Conservation (phyloP, 2,888 invertebrate species). For the Galeruca laticollis region DNA sequence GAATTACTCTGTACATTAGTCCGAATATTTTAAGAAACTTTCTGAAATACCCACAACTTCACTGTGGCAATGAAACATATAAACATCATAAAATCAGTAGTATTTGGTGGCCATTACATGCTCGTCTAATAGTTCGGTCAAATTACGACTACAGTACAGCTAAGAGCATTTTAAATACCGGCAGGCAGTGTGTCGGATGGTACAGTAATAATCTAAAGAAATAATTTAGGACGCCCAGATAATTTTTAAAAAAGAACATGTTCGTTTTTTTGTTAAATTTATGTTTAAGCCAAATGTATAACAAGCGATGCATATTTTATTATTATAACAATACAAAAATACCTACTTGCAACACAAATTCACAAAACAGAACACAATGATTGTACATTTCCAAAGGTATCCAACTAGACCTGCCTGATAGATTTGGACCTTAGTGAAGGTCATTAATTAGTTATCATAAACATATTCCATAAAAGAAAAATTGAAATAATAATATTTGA, state of each 20-base stretch:
- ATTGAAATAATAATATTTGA: too few species aligned
- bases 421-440: too few species aligned
- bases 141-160: neutral
- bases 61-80: neutral
- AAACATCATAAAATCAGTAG: neutral
- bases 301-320: neutral
- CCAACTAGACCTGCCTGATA: too few species aligned
- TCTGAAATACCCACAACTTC: too few species aligned
- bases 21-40: too few species aligned
- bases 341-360: slow-evolving; percentile 10
- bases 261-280: neutral
- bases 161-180: neutral
- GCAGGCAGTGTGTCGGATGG: neutral
- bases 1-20: too few species aligned
- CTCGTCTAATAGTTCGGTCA: neutral
- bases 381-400: too few species aligned
- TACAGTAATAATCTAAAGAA: slow-evolving; percentile 1
- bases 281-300: neutral
- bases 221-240: slow-evolving; percentile 10
- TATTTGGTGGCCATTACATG: neutral
- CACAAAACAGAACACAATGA: neutral
- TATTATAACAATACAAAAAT: neutral
- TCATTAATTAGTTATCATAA: too few species aligned
- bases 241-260: slow-evolving; percentile 23
- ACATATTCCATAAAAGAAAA: too few species aligned